Base-by-base conservation (phyloP, 2,888 invertebrate species). In the Pegoplata infirma region DNA sequence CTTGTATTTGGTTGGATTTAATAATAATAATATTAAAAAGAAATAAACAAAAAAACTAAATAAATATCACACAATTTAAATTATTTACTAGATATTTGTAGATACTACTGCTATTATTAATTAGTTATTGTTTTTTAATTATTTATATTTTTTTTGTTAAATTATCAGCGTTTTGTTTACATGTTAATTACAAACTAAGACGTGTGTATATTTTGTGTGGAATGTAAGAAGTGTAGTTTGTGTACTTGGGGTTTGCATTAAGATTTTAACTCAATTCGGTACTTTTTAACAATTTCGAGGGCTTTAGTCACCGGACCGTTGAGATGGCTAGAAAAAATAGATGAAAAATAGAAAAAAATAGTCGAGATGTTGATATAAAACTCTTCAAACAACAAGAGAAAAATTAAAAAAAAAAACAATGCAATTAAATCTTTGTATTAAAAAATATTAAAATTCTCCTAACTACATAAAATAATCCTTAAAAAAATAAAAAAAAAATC, bases 271-370 rank as follows among this genome's bases (percentile, higher is more conserved):
- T 67, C 67, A 46, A 71, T 72, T 67, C 46, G 80, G 56, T 80
- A 83, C 81, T 81, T 82, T 83, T 78, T 69, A 69, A 61, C 80
- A 80, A 64, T 81, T 75, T 77, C 71, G 68, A 46, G 80, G 83
- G 85, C 85, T 87, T 87, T 88, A 89, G 89, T 89, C 89, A 89
- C 89, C 89, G 88, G 89, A 89, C 89, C 88, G 89, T 88, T 89
- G 89, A 89, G 86, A 89, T 89, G 89, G 89, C 89, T 89, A 88
- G 66, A 88, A 86, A 82, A 80, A 82, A 81, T 76, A 59, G 63
- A 76, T 80, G 77, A 69, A 64, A 81, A 61, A 77, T 76, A 78
- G 56, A 72, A 77, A 72, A 63, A 21, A 51, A 69, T 44, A 75
- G 44, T 69, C 73, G 59, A 64, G 47, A 23, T 36, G 28, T 53